Base-by-base conservation (phyloP, 1,140 invertebrate species). In the Mycetomoellerius zeteki region DNA sequence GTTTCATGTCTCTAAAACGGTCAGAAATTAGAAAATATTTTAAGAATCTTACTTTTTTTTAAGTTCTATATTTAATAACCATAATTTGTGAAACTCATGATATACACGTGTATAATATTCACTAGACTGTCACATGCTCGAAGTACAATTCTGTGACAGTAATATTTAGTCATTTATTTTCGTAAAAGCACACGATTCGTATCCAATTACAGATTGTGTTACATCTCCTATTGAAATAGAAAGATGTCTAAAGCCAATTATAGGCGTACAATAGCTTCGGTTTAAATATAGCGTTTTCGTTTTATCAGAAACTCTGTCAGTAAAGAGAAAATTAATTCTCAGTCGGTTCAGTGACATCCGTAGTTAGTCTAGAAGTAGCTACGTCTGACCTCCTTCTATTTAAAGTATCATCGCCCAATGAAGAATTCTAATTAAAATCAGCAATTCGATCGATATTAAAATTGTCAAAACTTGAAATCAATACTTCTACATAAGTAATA, bases 301-400 rank as follows among this genome's bases (percentile, higher is more conserved):
- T 86, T 88, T 60, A 85, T 85, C 69, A 87, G 58, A 81, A 87
- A 69, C 37, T 81, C 64, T 67, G 89, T 87, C 78, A 56, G 69
- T 78, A 87, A 64, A 14, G 27, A 43, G 69, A 76, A 82, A 47
- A 87, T 84, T 86, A 91, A 91, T 90, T 54, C 52, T 10, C 78
- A 77, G 87, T 75, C 67, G 69, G 90, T 91, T 91, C 89, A 91
- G 77, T 87, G 89, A 91, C 90, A 91, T 85, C 78, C 65, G 75
- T 75, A 86, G 78, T 88, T 90, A 88, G 62, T 91, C 78, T 90
- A 89, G 89, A 90, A 90, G 89, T 91, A 91, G 87, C 75, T 84
- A 72, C 78, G 89, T 90, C 90, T 90, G 90, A 90, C 90, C 90
- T 90, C 89, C 33, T 91, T 89, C 87, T 91, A 91, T 91, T 90